Percentiles rank a stretch among this genome's conserved stretches.
Evolutionary conservation across 2,113 vertebrate genomes (phyloP).

Genomic region (Urocitellus parryii): DNA sequence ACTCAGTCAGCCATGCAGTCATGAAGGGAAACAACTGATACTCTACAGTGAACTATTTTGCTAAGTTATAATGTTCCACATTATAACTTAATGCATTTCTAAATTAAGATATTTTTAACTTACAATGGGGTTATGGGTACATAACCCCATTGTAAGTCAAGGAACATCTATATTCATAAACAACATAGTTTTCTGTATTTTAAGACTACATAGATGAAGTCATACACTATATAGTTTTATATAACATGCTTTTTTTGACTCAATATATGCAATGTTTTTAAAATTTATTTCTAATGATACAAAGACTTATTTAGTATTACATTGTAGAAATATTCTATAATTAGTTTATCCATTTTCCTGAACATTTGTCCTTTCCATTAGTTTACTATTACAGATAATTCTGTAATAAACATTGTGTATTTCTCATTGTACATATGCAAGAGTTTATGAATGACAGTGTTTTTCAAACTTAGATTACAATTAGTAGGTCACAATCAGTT

Average conservation of each 20-base stretch:
- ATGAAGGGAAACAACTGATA: not conserved
- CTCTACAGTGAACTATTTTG: not conserved
- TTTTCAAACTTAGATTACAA: constrained; percentile 56
- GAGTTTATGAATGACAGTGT: constrained; percentile 31
- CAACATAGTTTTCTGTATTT: constrained; percentile 38
- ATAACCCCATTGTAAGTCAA: not conserved
- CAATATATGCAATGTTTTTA: constrained; percentile 43
- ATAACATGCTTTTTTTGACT: constrained; percentile 39
- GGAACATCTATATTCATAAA: not conserved
- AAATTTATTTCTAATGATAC: constrained; percentile 52
- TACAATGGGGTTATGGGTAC: not conserved
- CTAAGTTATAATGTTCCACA: not conserved
- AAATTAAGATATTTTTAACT: not conserved
- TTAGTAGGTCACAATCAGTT: not conserved
- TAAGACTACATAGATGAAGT: constrained; percentile 27
- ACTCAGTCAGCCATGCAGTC: not conserved
- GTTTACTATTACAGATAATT: constrained; percentile 50
- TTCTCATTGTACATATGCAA: not conserved
- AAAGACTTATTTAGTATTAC: constrained; percentile 4
- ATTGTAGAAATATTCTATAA: constrained; percentile 44
- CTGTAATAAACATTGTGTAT: constrained; percentile 20
- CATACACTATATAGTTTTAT: constrained; percentile 36
- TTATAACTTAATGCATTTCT: not conserved
- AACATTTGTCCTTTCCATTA: constrained; percentile 49
- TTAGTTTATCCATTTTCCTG: constrained; percentile 51